Base-by-base conservation (phyloP, 2,113 vertebrate species). In the Strix aluco region DNA sequence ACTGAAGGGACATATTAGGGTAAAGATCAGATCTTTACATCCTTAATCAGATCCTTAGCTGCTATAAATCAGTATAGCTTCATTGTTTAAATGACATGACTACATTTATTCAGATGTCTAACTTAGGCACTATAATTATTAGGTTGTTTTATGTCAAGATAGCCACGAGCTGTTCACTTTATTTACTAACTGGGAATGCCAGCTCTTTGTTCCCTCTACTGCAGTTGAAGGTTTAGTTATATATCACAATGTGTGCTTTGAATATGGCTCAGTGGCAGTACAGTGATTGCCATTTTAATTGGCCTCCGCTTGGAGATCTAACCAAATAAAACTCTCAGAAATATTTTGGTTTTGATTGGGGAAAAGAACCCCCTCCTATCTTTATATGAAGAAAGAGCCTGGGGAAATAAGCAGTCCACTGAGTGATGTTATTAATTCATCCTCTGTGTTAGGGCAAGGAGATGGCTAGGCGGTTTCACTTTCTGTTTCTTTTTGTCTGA, bases 401-500 rank as follows among this genome's bases (percentile, higher is more conserved):
- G 15, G 44, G 57, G 69, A 84, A 71, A 42, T 59, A 74, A 84
- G 26, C 69, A 44, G 42, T 27, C 36, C 49, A n/a, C 51, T 80
- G 62, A 85, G 65, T 74, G 80, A 82, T 91, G 55, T 70, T 95
- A 30, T 86, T 83, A 87, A 80, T 86, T 96, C 52, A 79, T 80
- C 13, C 38, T 79, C 46, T 34, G 11, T 5, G 4, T 88, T 94
- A 73, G 57, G 36, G 51, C 58, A 91, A 91, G 81, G 90, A 87
- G 30, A 11, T 46, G 49, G 23, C 67, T 88, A 52, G 62, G 62
- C 0, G 0, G 66, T 92, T 97, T 90, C 73, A 92, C 75, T 96
- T 97, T 95, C 69, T 52, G 16, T 81, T 94, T 86, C n/a, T 87
- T 82, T 93, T 90, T 21, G 3, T 88, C 71, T 88, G 78, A 90